These are phyloP conservation scores for Synergus laeviventris DNA, from an alignment of 2,888 invertebrate genomes.

Conservation along the genomic window DNA sequence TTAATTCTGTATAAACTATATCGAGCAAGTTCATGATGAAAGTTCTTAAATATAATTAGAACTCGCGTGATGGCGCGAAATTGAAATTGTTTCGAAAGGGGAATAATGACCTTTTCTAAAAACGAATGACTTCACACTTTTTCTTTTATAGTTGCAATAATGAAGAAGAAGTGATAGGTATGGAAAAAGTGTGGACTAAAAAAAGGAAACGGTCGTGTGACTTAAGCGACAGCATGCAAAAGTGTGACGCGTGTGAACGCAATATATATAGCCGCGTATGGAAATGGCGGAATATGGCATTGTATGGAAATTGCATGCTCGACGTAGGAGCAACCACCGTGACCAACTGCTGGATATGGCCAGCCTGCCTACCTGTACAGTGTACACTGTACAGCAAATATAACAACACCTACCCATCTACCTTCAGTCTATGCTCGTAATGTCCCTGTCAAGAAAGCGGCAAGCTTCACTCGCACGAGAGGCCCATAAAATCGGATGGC, in stretches of 20 bases:
- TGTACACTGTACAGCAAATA: constrained; percentile 46
- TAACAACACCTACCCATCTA: constrained; percentile 52
- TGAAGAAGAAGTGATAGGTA: background rate
- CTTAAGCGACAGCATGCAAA: constrained; percentile 60
- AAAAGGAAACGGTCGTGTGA: constrained; percentile 45
- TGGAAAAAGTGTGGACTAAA: constrained; percentile 37
- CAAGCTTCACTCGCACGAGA: constrained; percentile 63
- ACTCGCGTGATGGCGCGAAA: background rate
- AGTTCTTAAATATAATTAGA: too few relatives aligned
- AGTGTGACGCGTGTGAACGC: constrained; percentile 70
- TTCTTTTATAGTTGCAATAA: background rate
- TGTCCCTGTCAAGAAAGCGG: constrained; percentile 73
- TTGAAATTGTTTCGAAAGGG: background rate
- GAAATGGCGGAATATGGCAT: constrained; percentile 71
- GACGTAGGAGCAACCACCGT: constrained; percentile 70
- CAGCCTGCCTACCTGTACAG: constrained; percentile 49
- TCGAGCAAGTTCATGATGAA: background rate
- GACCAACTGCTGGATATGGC: constrained; percentile 61
- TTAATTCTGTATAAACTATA: background rate
- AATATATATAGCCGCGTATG: constrained; percentile 63
- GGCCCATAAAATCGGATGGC: constrained; percentile 69
- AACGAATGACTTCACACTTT: background rate
- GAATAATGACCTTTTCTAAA: background rate
- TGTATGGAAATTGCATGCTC: constrained; percentile 74
- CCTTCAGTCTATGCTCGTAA: constrained; percentile 59